phyloP scores from a whole-genome alignment of 1,140 invertebrate genomes.

The Vollenhovia emeryi region DNA sequence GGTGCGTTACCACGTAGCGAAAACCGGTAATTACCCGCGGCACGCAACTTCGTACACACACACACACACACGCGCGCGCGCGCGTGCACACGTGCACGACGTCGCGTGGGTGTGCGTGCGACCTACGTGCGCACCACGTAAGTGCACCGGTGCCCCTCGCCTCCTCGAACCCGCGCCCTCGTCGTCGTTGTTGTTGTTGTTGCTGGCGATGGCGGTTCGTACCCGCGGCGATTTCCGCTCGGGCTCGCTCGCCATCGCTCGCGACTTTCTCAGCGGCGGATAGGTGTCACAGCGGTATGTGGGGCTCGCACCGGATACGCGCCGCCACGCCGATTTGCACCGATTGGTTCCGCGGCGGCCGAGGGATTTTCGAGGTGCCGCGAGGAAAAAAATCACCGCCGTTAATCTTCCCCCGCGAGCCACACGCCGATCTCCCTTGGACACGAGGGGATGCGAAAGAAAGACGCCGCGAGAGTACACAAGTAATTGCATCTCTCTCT shows the following conservation, averaged over 20 bases:
- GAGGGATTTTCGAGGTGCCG: neutral
- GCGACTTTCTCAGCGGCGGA: conserved; percentile 42
- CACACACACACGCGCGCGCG: neutral
- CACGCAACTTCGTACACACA: conserved; percentile 79
- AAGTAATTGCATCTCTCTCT: neutral
- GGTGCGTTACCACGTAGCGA: conserved; percentile 82
- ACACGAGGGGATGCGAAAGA: too few relatives aligned
- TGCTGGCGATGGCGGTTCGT: conserved; percentile 32
- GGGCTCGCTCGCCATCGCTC: conserved; percentile 7
- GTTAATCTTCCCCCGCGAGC: neutral
- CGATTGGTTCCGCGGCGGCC: neutral
- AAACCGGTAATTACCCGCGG: conserved; percentile 83
- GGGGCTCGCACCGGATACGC: conserved; percentile 22
- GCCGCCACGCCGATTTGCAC: conserved; percentile 9
- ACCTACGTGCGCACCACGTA: conserved; percentile 24
- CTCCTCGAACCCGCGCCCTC: too few relatives aligned
- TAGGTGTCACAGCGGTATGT: conserved; percentile 7
- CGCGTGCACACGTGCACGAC: too few relatives aligned
- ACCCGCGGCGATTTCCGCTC: conserved; percentile 45
- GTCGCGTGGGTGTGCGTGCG: conserved; percentile 44
- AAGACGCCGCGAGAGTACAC: neutral
- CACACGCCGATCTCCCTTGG: neutral
- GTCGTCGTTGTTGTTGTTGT: conserved; percentile 1
- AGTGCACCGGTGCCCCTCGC: neutral
- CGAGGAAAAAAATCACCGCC: neutral